Evolutionary conservation across 2,888 invertebrate species (phyloP), one percentile per base, ranked within the genome.

Genomic region (Cynaeus angustus): DNA sequence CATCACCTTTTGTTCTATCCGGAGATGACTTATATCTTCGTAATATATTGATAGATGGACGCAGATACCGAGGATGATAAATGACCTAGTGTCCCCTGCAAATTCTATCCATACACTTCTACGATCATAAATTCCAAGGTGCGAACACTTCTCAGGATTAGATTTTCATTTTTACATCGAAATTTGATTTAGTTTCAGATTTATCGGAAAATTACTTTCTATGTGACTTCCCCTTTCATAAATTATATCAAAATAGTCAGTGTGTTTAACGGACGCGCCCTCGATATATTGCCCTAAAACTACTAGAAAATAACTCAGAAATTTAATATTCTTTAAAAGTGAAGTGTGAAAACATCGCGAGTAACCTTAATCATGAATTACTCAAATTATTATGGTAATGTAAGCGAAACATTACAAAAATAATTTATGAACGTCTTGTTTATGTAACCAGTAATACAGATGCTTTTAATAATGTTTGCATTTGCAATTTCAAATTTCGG

Each of bases 1-100:
- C 64, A 55, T 67, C 71, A 70, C 66, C 70, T 74, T 70, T 74
- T 72, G 74, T 73, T 71, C 77, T 75, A 75, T 72, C 73, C 70
- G 66, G 71, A 74, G 68, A 77, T 74, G 77, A 77, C 77, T 77
- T 78, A 78, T 75, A 78, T 73, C 77, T 75, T 70, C 71, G 74
- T 78, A 77, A 78, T 77, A 71, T 74, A 78, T 78, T 78, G 78
- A 79, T 78, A 78, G 78, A 79, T 78, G 76, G 73, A 75, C 72
- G 67, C 74, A 73, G 74, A 78, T 76, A 78, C 72, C 72, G 68
- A 62, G 69, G 67, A 76, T 78, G 79, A 79, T 79, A 76, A 78
- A 79, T 78, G 77, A 72, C 71, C 56, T 58, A 66, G 67, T 74
- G 75, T 77, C 76, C 76, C 74, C 74, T 72, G 72, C 75, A 76